phyloP scores from a whole-genome alignment of 2,113 vertebrate genomes.

The Oostethus manadensis region DNA sequence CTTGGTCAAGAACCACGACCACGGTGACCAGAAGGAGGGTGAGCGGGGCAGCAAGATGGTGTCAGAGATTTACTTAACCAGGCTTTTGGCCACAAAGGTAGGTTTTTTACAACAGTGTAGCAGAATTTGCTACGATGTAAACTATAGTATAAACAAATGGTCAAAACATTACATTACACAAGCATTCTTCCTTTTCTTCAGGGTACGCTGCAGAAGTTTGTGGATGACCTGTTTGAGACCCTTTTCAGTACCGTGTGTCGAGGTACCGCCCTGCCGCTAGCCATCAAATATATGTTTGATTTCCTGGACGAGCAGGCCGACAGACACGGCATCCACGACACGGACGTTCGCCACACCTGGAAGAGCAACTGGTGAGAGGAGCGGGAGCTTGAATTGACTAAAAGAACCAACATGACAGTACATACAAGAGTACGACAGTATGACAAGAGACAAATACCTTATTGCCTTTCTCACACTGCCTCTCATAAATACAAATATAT shows the following conservation, averaged over 20 bases:
- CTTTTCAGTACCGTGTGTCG: conserved; percentile 93
- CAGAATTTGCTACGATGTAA: too few species aligned
- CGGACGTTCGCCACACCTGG: conserved; percentile 91
- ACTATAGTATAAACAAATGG: too few species aligned
- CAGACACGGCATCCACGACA: conserved; percentile 87
- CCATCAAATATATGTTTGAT: conserved; percentile 97
- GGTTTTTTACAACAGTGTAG: background rate
- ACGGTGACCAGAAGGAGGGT: conserved; percentile 92
- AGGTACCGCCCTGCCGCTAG: conserved; percentile 86
- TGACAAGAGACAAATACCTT: background rate
- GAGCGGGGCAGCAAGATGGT: conserved; percentile 96
- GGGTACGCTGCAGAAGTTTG: conserved; percentile 97
- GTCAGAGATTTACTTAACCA: conserved; percentile 92
- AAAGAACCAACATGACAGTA: too few species aligned
- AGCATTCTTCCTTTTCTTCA: conserved; percentile 34
- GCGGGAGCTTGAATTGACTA: too few species aligned
- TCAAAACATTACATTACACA: background rate
- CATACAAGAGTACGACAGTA: too few species aligned
- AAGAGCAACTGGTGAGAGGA: conserved; percentile 92
- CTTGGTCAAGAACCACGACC: conserved; percentile 92
- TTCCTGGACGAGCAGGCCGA: conserved; percentile 95
- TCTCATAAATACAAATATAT: background rate
- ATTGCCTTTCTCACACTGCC: background rate
- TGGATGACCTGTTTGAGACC: conserved; percentile 93
- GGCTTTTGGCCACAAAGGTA: conserved; percentile 93